Evolutionary conservation across 2,888 invertebrate species (phyloP).

Genomic region (Caenorhabditis drosophilae): DNA sequence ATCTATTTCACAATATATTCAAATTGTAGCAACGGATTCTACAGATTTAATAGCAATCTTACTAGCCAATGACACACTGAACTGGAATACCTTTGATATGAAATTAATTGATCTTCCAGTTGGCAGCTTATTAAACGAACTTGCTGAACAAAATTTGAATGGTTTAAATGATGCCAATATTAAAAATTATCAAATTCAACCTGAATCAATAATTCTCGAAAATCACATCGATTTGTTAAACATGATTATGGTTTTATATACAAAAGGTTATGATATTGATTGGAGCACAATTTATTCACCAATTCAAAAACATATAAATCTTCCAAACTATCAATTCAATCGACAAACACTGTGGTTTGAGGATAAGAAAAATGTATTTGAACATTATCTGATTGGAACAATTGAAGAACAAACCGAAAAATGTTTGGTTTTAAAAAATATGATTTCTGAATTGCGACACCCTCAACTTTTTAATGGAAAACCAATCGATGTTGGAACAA

Average conservation of each 20-base stretch:
- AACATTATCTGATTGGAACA: slow-evolving; percentile 57
- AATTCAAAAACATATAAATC: slow-evolving; percentile 19
- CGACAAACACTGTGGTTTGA: slow-evolving; percentile 48
- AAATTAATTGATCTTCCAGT: slow-evolving; percentile 6
- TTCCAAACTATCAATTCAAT: slow-evolving; percentile 61
- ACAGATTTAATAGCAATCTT: slow-evolving; percentile 17
- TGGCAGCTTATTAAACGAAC: slow-evolving; percentile 16
- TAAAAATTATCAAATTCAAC: slow-evolving; percentile 13
- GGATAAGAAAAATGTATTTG: slow-evolving; percentile 38
- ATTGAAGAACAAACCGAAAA: slow-evolving; percentile 26
- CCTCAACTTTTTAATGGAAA: slow-evolving; percentile 43
- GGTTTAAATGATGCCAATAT: slow-evolving; percentile 6
- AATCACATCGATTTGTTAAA: slow-evolving; percentile 11
- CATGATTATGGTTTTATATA: slow-evolving; percentile 22
- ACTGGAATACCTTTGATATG: slow-evolving; percentile 23
- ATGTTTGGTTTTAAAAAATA: slow-evolving; percentile 34
- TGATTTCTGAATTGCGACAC: slow-evolving; percentile 42
- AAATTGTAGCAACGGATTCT: slow-evolving; percentile 14
- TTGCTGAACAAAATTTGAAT: slow-evolving; percentile 17
- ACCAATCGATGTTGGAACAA: slow-evolving; percentile 35
- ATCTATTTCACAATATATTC: slow-evolving; percentile 20
- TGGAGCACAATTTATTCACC: slow-evolving; percentile 49
- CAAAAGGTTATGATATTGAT: slow-evolving; percentile 43
- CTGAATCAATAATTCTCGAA: slow-evolving; percentile 4
- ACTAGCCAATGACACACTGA: slow-evolving; percentile 19